These are phyloP conservation scores for Sebastes oblongus DNA, from an alignment of 2,797 vertebrate genomes.

Conservation along the genomic window DNA sequence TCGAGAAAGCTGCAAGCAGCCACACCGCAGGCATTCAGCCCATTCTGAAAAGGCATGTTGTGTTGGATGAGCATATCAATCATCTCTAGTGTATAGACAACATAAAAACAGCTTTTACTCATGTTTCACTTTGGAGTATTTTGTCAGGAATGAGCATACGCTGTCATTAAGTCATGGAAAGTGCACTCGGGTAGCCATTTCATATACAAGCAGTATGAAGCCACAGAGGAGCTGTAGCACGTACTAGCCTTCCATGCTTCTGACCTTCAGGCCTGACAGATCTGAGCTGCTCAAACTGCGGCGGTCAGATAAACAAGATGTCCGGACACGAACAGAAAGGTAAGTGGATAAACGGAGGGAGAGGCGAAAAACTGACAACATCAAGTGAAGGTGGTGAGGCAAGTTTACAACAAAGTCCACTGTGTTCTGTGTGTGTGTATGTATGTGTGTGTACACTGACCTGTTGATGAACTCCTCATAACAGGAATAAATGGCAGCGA, in stretches of 20 bases:
- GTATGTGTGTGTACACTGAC: slow-evolving; percentile 76
- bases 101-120: background rate
- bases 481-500: slow-evolving; percentile 99
- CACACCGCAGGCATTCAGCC: too few relatives aligned
- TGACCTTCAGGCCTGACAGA: background rate
- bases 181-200: background rate
- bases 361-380: background rate
- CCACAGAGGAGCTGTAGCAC: background rate
- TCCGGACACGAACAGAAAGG: background rate
- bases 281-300: background rate
- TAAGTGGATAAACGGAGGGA: background rate
- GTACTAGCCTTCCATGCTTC: background rate
- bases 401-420: background rate
- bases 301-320: background rate
- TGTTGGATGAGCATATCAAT: background rate
- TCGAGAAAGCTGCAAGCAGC: too few relatives aligned
- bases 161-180: background rate
- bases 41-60: too few relatives aligned
- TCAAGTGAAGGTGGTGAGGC: background rate
- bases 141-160: background rate
- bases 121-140: background rate
- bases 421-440: background rate
- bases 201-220: background rate
- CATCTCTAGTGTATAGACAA: background rate
- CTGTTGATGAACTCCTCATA: slow-evolving; percentile 99